Percentiles rank a stretch among this genome's conserved stretches.
These are phyloP conservation scores for Serripes groenlandicus DNA, from an alignment of 2,888 invertebrate species.

Conservation along the genomic window DNA sequence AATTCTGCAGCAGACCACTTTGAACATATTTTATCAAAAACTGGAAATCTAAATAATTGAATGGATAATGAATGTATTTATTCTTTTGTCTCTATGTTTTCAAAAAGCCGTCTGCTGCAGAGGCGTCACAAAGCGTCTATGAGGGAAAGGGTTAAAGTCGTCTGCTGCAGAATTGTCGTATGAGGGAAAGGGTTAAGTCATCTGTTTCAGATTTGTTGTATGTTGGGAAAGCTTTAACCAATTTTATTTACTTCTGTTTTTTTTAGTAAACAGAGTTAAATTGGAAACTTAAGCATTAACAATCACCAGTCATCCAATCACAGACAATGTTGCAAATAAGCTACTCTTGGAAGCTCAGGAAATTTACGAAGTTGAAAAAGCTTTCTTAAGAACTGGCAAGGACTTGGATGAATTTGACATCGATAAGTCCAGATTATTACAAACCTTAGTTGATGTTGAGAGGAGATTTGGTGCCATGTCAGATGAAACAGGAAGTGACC, in stretches of 20 bases:
- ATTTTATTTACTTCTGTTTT: conserved; percentile 5
- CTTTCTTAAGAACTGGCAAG: conserved; percentile 45
- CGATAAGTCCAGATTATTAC: conserved; percentile 41
- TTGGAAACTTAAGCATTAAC: conserved; percentile 65
- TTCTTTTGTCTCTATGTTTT: too few species aligned
- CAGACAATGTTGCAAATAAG: conserved; percentile 46
- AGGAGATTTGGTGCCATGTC: not conserved
- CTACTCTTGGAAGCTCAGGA: conserved; percentile 56
- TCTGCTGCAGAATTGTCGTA: too few species aligned
- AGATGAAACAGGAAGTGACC: not conserved
- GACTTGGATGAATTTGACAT: conserved; percentile 60
- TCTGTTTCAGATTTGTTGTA: too few species aligned
- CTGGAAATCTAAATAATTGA: too few species aligned
- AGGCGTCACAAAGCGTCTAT: too few species aligned
- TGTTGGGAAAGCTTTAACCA: too few species aligned
- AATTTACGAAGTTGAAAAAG: conserved; percentile 51
- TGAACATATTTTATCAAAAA: too few species aligned
- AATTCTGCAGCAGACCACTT: too few species aligned
- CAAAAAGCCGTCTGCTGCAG: too few species aligned
- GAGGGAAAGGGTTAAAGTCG: too few species aligned
- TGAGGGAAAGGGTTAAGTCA: too few species aligned
- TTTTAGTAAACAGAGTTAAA: conserved; percentile 80
- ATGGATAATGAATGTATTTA: too few species aligned
- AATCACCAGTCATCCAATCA: conserved; percentile 57
- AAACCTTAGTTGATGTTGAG: conserved; percentile 33